A percentile compares a stretch with the other conserved stretches of the same genome.
These are phyloP conservation scores for Equus quagga DNA, from an alignment of 2,113 vertebrate species.

Conservation along the genomic window DNA sequence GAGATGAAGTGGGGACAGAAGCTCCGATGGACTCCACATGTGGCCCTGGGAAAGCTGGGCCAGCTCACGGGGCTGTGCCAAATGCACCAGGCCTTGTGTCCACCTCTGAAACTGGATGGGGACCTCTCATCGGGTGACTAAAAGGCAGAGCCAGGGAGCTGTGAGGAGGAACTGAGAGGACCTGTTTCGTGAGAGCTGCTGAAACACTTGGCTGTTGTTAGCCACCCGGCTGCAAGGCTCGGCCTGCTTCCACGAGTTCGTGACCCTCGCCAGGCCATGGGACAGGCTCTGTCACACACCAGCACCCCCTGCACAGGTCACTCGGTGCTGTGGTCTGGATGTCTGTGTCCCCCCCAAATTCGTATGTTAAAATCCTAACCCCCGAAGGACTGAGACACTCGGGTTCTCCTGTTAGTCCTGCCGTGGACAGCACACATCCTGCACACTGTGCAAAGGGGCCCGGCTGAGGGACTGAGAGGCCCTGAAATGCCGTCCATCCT, in stretches of 20 bases:
- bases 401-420: background rate
- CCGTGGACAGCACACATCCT: background rate
- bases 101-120: background rate
- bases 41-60: background rate
- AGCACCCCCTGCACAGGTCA: background rate
- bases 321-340: background rate
- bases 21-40: background rate
- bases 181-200: background rate
- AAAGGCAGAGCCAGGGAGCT: background rate
- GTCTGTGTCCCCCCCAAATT: background rate
- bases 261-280: background rate
- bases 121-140: background rate
- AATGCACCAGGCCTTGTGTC: background rate
- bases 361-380: background rate
- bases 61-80: background rate
- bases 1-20: accelerated
- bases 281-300: background rate
- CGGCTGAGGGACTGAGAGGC: background rate
- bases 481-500: background rate
- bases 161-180: background rate
- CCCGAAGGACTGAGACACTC: background rate
- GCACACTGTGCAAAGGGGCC: background rate
- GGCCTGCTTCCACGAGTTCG: background rate
- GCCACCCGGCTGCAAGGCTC: background rate
- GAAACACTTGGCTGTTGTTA: background rate